A percentile compares a stretch with the other conserved stretches of the same genome.
These are phyloP conservation scores for Schizotus pectinicornis DNA, from an alignment of 2,888 invertebrate genomes.

Conservation along the genomic window DNA sequence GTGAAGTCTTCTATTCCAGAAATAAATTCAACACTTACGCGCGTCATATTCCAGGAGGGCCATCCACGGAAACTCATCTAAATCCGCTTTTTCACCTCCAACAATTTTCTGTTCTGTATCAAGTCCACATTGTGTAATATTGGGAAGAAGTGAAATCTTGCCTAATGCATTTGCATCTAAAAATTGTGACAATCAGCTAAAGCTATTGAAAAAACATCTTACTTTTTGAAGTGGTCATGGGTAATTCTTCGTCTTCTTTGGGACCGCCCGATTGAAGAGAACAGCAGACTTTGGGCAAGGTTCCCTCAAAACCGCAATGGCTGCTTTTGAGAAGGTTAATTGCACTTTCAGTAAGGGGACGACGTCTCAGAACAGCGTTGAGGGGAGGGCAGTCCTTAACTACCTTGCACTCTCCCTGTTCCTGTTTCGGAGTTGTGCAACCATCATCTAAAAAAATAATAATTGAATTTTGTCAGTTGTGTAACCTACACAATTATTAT, in stretches of 20 bases:
- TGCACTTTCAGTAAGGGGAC: conserved; percentile 54
- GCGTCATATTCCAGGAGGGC: too few species aligned
- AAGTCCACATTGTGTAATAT: conserved; percentile 61
- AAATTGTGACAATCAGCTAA: too few species aligned
- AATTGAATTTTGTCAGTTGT: too few species aligned
- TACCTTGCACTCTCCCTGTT: conserved; percentile 59
- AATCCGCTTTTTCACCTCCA: conserved; percentile 66
- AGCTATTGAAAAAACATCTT: too few species aligned
- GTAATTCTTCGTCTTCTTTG: too few species aligned
- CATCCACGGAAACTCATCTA: conserved; percentile 65
- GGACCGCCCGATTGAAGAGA: conserved; percentile 22
- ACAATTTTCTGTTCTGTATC: conserved; percentile 62
- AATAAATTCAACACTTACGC: too few species aligned
- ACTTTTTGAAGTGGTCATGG: too few species aligned
- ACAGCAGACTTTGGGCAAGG: conserved; percentile 66
- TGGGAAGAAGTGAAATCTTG: conserved; percentile 38
- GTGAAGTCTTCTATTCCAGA: too few species aligned
- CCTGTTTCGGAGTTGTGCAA: conserved; percentile 57
- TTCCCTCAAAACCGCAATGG: conserved; percentile 70
- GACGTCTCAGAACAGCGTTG: conserved; percentile 53
- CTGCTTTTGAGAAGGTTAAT: conserved; percentile 64
- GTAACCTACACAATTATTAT: too few species aligned
- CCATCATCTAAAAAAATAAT: too few species aligned
- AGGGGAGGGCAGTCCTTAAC: conserved; percentile 59
- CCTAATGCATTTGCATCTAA: too few species aligned